Percentiles rank a stretch among this genome's conserved stretches.
Evolutionary conservation across 2,113 vertebrate genomes (phyloP).

Genomic region (Austrofundulus limnaeus): DNA sequence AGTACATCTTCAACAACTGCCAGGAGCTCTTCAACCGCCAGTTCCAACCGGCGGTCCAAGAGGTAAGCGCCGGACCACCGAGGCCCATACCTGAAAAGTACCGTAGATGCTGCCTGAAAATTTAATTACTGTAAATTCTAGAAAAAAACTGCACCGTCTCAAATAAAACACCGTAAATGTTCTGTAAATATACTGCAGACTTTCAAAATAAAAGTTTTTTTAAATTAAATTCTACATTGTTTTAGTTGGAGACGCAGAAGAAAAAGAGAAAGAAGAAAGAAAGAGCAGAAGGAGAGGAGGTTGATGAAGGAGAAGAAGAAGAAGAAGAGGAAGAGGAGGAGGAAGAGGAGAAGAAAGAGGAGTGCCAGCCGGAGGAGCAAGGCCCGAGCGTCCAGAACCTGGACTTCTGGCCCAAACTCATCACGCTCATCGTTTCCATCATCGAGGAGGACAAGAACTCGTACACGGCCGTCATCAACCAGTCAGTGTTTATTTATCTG

Average conservation of each 20-base stretch:
- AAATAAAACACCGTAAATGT: too few relatives aligned
- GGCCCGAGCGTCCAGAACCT: constrained; percentile 93
- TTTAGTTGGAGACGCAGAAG: constrained; percentile 60
- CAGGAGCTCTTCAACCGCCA: constrained; percentile 92
- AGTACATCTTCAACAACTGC: constrained; percentile 99
- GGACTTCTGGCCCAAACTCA: constrained; percentile 98
- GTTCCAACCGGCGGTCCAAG: constrained; percentile 81
- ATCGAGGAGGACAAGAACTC: constrained; percentile 96
- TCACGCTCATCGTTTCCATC: constrained; percentile 97
- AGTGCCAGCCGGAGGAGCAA: constrained; percentile 83
- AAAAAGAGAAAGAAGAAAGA: constrained; percentile 37
- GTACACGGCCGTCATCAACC: constrained; percentile 92
- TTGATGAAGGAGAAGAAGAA: constrained; percentile 34
- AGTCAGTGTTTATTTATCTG: too few relatives aligned
- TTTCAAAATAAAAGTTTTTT: too few relatives aligned
- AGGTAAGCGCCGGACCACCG: constrained; percentile 79
- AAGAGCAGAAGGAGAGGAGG: neutral
- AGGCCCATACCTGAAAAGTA: too few relatives aligned
- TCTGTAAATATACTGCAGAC: too few relatives aligned
- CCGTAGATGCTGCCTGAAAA: too few relatives aligned
- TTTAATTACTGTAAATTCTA: too few relatives aligned
- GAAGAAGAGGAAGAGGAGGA: constrained; percentile 62
- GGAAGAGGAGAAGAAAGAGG: constrained; percentile 72
- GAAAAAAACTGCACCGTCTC: too few relatives aligned
- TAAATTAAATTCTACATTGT: too few relatives aligned